Base-by-base conservation (phyloP, 2,113 vertebrate species). In the Syngnathus scovelli region DNA sequence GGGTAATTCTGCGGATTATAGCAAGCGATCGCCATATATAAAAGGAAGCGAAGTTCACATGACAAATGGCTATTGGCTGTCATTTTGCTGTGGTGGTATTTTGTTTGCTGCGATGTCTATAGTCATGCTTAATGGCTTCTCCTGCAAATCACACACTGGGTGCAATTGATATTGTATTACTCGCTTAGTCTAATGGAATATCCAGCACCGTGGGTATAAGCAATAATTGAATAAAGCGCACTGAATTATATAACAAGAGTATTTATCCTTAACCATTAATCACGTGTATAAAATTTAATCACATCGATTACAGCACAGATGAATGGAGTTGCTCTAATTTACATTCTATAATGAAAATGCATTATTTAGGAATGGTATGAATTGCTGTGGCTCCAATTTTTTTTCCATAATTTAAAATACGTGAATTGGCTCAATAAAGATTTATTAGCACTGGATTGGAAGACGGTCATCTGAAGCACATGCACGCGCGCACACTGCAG, bases 401-500 rank as follows among this genome's bases (percentile, higher is more conserved):
- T 46, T 16, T 1, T 16, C 27, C 27, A 3, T 3, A 33, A 33
- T 33, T 33, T 33, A 33, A 33, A 33, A 33, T 0, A 33, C 3
- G 27, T 33, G 27, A 33, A 33, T 33, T 33, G 27, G 27, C 27
- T 33, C 27, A 33, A 33, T 33, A 46, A 46, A 46, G 49, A 19
- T n/a, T 51, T 19, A 1, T 13, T 9, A 21, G 19, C 49, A 49
- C 18, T 49, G 18, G 18, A 8, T n/a, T 49, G 48, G 18, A 49
- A n/a, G 18, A 49, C 49, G 10, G 19, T 9, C 49, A 10, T 2
- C 7, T 9, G 49, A 58, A 4, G 11, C 52, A 21, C 52, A 12
- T 23, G 18, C 27, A 1, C 77, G 70, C 77, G 56, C 65, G 71
- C 75, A 81, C 81, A 89, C 88, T 83, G 90, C 90, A 90, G 88